Evolutionary conservation across 2,113 vertebrate species (phyloP).

Genomic region (Colossoma macropomum): DNA sequence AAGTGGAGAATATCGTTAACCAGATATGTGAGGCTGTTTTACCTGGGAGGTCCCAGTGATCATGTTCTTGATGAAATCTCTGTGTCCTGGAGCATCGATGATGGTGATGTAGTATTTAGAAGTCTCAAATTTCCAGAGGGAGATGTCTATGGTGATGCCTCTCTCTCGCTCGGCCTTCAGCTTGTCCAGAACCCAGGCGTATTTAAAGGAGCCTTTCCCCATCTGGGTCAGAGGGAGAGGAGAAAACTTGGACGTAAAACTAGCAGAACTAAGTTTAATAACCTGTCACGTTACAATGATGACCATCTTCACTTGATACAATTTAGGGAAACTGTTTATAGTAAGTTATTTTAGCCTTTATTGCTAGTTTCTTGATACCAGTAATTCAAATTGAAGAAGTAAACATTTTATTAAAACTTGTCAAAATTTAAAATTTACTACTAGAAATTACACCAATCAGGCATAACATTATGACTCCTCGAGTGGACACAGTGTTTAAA

Average conservation of each 20-base stretch:
- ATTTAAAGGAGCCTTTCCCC: slow-evolving; percentile 54
- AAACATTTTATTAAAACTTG: no score
- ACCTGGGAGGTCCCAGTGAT: slow-evolving; percentile 59
- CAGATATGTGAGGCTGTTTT: not conserved
- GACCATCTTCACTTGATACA: no score
- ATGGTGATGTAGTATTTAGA: slow-evolving; percentile 58
- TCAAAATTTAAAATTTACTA: no score
- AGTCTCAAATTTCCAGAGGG: slow-evolving; percentile 60
- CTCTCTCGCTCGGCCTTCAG: slow-evolving; percentile 49
- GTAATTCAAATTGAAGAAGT: no score
- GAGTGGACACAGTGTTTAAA: no score
- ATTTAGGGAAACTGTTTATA: no score
- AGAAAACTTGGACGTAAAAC: not conserved
- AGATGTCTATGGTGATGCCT: slow-evolving; percentile 54
- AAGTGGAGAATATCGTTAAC: not conserved
- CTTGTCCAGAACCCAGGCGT: slow-evolving; percentile 54
- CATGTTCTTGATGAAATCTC: slow-evolving; percentile 64
- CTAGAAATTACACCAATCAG: no score
- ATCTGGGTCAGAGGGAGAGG: slow-evolving; percentile 39
- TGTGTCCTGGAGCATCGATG: slow-evolving; percentile 59
- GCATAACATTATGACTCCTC: no score
- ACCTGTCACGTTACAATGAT: no score
- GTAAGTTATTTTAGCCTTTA: no score
- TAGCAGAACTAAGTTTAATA: not conserved
- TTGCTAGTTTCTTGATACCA: no score